phyloP scores from a whole-genome alignment of 2,888 invertebrate species.

The Ormyrus thymus region DNA sequence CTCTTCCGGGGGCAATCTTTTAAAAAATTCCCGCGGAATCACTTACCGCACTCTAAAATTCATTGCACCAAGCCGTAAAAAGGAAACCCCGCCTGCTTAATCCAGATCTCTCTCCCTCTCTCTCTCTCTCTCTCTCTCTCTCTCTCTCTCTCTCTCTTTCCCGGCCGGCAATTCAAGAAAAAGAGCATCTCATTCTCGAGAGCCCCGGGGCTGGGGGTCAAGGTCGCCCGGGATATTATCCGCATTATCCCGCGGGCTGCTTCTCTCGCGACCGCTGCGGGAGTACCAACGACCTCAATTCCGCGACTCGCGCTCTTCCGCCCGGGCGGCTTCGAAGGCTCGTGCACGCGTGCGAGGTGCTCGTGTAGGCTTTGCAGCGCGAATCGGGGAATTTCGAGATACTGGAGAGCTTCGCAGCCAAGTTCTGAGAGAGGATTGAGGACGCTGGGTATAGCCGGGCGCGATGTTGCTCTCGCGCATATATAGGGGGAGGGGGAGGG shows the following conservation, averaged over 20 bases:
- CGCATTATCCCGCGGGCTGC: conserved; percentile 18
- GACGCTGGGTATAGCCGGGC: not conserved
- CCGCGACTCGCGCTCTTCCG: not conserved
- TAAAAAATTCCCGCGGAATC: too few species aligned
- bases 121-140: too few species aligned
- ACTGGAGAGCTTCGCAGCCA: not conserved
- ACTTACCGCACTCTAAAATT: too few species aligned
- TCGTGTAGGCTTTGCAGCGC: not conserved
- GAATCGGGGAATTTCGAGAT: not conserved
- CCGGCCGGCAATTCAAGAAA: not conserved
- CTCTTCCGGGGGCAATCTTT: too few species aligned
- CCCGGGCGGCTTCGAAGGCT: too few species aligned
- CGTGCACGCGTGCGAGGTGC: too few species aligned
- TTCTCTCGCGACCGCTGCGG: not conserved
- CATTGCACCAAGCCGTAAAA: too few species aligned
- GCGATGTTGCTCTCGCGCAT: not conserved
- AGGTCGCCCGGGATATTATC: not conserved
- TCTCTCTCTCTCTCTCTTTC: too few species aligned
- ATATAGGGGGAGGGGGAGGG: too few species aligned
- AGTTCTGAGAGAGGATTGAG: not conserved
- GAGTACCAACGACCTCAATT: conserved; percentile 43
- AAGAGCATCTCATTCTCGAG: not conserved
- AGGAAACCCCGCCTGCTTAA: too few species aligned
- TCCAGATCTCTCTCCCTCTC: too few species aligned
- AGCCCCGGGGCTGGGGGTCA: conserved; percentile 16